A percentile compares a stretch with the other conserved stretches of the same genome.
Conservation (phyloP, 1,140 invertebrate species). For the Oryzaephilus surinamensis region DNA sequence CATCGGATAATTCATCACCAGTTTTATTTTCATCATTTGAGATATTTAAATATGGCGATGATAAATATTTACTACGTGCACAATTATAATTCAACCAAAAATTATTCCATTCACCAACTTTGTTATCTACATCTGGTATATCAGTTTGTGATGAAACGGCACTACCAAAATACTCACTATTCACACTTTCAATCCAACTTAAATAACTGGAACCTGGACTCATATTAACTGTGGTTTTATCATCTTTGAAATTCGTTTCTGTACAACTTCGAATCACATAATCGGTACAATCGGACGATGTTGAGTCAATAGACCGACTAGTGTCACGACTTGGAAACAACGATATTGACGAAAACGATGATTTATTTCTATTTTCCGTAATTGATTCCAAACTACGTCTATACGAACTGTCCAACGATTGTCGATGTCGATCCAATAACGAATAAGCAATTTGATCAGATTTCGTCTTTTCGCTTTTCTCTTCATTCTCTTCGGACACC, state of each 20-base stretch:
- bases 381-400: constrained; percentile 34
- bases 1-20: constrained; percentile 28
- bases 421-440: constrained; percentile 18
- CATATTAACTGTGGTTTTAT: constrained; percentile 4
- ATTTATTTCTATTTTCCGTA: constrained; percentile 29
- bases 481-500: constrained; percentile 3
- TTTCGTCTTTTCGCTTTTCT: constrained; percentile 1
- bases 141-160: constrained; percentile 4
- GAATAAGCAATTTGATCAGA: constrained; percentile 3
- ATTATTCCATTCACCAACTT: constrained; percentile 36
- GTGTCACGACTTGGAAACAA: constrained; percentile 15
- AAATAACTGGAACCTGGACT: constrained; percentile 30
- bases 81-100: constrained; percentile 35
- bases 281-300: constrained; percentile 28
- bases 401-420: constrained; percentile 26
- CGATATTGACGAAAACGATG: constrained; percentile 22
- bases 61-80: constrained; percentile 27
- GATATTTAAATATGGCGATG: constrained; percentile 1
- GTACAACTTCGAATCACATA: constrained; percentile 17
- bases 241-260: constrained; percentile 5
- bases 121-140: constrained; percentile 23
- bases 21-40: constrained; percentile 19
- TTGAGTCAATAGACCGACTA: constrained; percentile 21
- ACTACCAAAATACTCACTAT: constrained; percentile 26
- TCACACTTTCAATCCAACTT: constrained; percentile 34